A percentile compares a stretch with the other conserved stretches of the same genome.
phyloP scores from a whole-genome alignment of 2,797 vertebrate genomes.

The Carapus acus region DNA sequence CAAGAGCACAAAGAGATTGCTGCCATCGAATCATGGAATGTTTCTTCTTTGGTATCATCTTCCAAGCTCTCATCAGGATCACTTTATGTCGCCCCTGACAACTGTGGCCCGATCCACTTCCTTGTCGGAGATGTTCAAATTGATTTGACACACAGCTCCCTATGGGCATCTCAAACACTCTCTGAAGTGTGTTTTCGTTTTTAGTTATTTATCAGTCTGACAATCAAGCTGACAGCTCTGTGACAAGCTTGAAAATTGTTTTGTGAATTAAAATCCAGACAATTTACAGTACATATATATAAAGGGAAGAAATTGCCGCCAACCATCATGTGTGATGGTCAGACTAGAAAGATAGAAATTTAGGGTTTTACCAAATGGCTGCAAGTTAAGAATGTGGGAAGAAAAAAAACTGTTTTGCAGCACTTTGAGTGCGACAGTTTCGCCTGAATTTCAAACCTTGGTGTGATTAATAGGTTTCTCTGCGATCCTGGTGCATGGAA shows the following conservation, averaged over 20 bases:
- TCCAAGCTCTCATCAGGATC: constrained; percentile 14
- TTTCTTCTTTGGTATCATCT: too few species aligned
- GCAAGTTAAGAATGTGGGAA: too few species aligned
- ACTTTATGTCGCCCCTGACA: constrained; percentile 22
- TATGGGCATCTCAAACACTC: constrained; percentile 15
- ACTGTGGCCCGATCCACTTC: constrained; percentile 12
- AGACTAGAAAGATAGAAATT: too few species aligned
- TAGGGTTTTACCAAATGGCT: too few species aligned
- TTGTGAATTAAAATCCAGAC: constrained; percentile 10
- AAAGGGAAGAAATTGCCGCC: too few species aligned
- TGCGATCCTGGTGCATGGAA: too few species aligned
- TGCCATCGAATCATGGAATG: constrained; percentile 21
- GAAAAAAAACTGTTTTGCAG: too few species aligned
- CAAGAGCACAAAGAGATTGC: constrained; percentile 10
- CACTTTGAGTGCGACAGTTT: too few species aligned
- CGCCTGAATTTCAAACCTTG: too few species aligned
- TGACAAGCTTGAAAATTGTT: constrained; percentile 5
- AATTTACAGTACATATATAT: too few species aligned
- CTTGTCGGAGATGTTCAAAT: constrained; percentile 27
- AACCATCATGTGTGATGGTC: too few species aligned
- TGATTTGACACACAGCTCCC: constrained; percentile 22
- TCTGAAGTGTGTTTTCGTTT: constrained; percentile 8
- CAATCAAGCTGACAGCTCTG: constrained; percentile 27
- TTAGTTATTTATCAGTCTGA: constrained; percentile 25
- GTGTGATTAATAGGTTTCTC: too few species aligned